Evolutionary conservation across 2,888 invertebrate genomes (phyloP).

Genomic region (Drosophila kanekoi): DNA sequence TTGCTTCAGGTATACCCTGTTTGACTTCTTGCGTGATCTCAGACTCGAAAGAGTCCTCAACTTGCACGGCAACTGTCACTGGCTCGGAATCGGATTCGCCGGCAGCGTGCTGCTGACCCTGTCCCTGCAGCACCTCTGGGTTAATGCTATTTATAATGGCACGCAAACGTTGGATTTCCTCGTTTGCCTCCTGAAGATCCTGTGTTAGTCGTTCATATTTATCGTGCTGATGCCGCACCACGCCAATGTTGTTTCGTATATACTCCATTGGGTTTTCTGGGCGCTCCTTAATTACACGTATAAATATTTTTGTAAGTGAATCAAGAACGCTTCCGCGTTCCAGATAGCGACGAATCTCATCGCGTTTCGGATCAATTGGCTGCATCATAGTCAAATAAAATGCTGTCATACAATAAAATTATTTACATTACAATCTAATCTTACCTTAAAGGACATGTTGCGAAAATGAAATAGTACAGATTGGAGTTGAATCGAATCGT

Average conservation of each 20-base stretch:
- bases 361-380: constrained; percentile 85
- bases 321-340: constrained; percentile 84
- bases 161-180: constrained; percentile 77
- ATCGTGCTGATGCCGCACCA: constrained; percentile 77
- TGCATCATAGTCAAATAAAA: constrained; percentile 32
- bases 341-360: constrained; percentile 84
- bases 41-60: constrained; percentile 1
- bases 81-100: constrained; percentile 28
- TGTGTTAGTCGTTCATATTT: constrained; percentile 78
- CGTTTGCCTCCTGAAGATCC: constrained; percentile 77
- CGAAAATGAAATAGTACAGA: constrained; percentile 34
- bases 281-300: constrained; percentile 81
- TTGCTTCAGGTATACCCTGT: constrained; percentile 3
- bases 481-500: constrained; percentile 19
- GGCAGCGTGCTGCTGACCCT: constrained; percentile 3
- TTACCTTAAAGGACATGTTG: constrained; percentile 80
- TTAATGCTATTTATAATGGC: constrained; percentile 71
- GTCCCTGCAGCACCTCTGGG: constrained; percentile 68
- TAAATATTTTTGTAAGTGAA: constrained; percentile 83
- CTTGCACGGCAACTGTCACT: constrained; percentile 14
- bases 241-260: constrained; percentile 81
- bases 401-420: not conserved
- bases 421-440: not conserved
- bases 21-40: constrained; percentile 7
- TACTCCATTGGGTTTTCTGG: constrained; percentile 84